Base-by-base conservation (phyloP, 2,888 invertebrate species). In the Gari tellinella region DNA sequence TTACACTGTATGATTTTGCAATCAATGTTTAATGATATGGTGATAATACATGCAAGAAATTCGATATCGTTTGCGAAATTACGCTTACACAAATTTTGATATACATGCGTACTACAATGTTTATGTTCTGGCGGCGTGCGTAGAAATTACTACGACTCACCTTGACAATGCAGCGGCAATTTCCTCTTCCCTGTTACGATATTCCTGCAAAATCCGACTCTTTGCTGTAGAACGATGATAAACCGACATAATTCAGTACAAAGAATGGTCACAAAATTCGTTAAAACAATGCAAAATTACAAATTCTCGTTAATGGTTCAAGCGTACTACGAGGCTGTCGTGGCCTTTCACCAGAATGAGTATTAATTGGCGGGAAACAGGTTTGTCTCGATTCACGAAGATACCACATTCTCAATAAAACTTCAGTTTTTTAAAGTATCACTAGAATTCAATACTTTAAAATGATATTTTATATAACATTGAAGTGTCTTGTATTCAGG, bases 301-400 rank as follows among this genome's bases (percentile, higher is more conserved):
- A 56, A 78, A 62, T 58, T 58, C 61, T 61, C 77, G 73, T 65
- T 69, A 58, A 68, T 75, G 45, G 74, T 80, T 79, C 72, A 69
- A 72, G 53, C 79, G 77, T 80, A 86, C 86, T 81, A 82, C 83
- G 75, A 82, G 74, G 83, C 82, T 81, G 84, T 82, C 82, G 84
- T 84, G 80, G 86, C 84, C 82, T 81, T 31, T 75, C 68, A 80
- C 79, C 74, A 88, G 86, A 90, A 88, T 87, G 90, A 88, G 89
- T 89, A 89, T 85, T 88, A 89, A 89, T 90, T 90, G 90, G 90
- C 90, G 90, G 89, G 89, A 90, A 90, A 89, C 85, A 82, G 87
- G 85, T 85, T 85, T 84, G 81, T 78, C 83, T 78, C 83, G 80
- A 87, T 88, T 87, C 87, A 88, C 82, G 79, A 77, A 76, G 7